Percentiles rank a stretch among this genome's conserved stretches.
These are phyloP conservation scores for Galerucella pusilla DNA, from an alignment of 2,888 invertebrate genomes.

Conservation along the genomic window DNA sequence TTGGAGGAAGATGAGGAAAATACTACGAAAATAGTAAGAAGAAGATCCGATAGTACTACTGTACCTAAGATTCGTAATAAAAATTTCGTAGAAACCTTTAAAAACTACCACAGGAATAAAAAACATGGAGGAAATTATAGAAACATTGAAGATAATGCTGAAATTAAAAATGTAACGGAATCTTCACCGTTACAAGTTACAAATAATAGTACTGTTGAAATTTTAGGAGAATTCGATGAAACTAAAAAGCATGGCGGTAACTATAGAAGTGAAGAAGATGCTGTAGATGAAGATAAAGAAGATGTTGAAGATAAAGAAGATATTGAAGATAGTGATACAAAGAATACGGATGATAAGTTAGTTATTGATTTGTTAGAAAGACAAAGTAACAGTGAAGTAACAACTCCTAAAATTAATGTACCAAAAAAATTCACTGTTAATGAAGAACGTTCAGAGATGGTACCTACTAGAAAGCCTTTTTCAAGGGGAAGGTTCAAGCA, in stretches of 20 bases:
- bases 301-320: slow-evolving; percentile 12
- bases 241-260: slow-evolving; percentile 47
- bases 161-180: neutral
- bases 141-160: slow-evolving; percentile 29
- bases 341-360: slow-evolving; percentile 18
- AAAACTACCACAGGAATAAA: slow-evolving; percentile 38
- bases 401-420: neutral
- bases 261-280: slow-evolving; percentile 29
- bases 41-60: slow-evolving; percentile 39
- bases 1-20: slow-evolving; percentile 45
- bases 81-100: slow-evolving; percentile 33
- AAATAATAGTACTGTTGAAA: slow-evolving; percentile 31
- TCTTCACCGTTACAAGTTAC: neutral
- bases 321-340: neutral
- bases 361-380: slow-evolving; percentile 24
- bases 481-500: neutral
- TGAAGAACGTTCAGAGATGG: neutral
- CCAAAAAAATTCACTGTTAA: slow-evolving; percentile 9
- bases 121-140: slow-evolving; percentile 51
- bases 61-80: slow-evolving; percentile 22
- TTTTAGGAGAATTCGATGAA: slow-evolving; percentile 43
- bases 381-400: slow-evolving; percentile 17
- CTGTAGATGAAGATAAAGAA: slow-evolving; percentile 18
- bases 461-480: neutral
- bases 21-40: slow-evolving; percentile 46